Conservation (phyloP, 2,888 invertebrate species). For the Charanyca ferruginea region DNA sequence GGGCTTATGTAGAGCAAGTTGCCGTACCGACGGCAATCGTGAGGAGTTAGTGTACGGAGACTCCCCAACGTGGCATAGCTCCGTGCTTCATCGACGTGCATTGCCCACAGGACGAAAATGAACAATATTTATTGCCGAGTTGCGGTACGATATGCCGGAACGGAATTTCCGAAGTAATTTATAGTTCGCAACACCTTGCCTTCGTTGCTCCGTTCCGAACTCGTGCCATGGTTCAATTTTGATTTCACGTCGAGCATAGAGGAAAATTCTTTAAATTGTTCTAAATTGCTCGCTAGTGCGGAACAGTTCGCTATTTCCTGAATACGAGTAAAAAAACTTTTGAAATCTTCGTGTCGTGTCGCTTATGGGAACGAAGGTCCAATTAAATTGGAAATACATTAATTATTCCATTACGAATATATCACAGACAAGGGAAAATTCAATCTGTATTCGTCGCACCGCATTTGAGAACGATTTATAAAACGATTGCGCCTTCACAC, state of each 20-base stretch:
- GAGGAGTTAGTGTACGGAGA: constrained; percentile 60
- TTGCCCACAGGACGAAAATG: constrained; percentile 86
- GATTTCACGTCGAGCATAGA: constrained; percentile 53
- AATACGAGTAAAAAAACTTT: constrained; percentile 26
- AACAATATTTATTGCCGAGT: constrained; percentile 86
- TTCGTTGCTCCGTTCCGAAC: constrained; percentile 65
- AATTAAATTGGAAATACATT: constrained; percentile 66
- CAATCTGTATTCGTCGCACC: constrained; percentile 68
- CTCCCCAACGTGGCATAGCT: constrained; percentile 68
- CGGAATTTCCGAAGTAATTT: constrained; percentile 87
- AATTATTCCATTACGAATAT: constrained; percentile 67
- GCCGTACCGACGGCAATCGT: constrained; percentile 62
- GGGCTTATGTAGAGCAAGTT: constrained; percentile 58
- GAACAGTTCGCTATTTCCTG: constrained; percentile 14
- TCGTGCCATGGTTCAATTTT: constrained; percentile 63
- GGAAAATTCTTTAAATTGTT: constrained; percentile 56
- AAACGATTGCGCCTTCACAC: constrained; percentile 79
- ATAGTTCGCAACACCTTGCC: constrained; percentile 84
- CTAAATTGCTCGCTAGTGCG: constrained; percentile 13
- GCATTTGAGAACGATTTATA: constrained; percentile 71
- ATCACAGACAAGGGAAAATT: constrained; percentile 68
- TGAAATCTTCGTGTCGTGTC: constrained; percentile 15
- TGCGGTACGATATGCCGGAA: constrained; percentile 82
- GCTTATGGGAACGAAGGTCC: constrained; percentile 45
- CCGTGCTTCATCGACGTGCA: constrained; percentile 78